Percentiles rank a stretch among this genome's conserved stretches.
Evolutionary conservation across 2,797 vertebrate genomes (phyloP).

Genomic region (Bradypodion ventrale): DNA sequence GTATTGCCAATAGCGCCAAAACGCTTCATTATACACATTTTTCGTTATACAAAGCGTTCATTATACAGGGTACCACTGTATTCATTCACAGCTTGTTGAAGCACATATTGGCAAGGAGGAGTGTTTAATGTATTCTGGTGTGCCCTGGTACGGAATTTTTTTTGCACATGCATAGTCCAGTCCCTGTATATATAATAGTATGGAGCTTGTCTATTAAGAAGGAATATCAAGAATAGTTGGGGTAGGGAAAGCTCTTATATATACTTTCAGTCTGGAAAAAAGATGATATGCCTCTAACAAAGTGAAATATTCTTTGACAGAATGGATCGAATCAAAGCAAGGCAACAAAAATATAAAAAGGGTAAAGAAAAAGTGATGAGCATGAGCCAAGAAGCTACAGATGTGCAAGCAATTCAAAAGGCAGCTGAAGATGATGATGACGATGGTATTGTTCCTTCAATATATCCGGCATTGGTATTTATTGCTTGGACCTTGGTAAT

Average conservation of each 20-base stretch:
- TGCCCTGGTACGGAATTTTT: neutral
- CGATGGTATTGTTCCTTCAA: slow-evolving; percentile 47
- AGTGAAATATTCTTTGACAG: slow-evolving; percentile 75
- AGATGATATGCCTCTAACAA: neutral
- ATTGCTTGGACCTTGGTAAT: slow-evolving; percentile 23
- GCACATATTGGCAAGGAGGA: neutral
- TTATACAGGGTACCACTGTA: too few species aligned
- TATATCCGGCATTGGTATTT: slow-evolving; percentile 18
- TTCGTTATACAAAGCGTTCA: too few species aligned
- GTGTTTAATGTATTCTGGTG: neutral
- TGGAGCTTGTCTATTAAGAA: neutral
- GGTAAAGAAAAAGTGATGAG: slow-evolving; percentile 97
- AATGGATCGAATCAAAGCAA: slow-evolving; percentile 98
- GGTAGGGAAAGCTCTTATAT: neutral
- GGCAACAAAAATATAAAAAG: slow-evolving; percentile 98
- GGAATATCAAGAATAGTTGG: neutral
- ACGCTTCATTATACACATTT: too few species aligned
- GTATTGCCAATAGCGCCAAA: too few species aligned
- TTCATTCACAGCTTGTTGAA: neutral
- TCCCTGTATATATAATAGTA: neutral
- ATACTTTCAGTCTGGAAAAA: neutral
- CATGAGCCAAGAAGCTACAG: slow-evolving; percentile 88
- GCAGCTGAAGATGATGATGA: slow-evolving; percentile 85
- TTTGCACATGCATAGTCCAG: neutral
- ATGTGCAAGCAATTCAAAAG: slow-evolving; percentile 82